A percentile compares a stretch with the other conserved stretches of the same genome.
These are phyloP conservation scores for Camponotus vicinus DNA, from an alignment of 1,140 invertebrate genomes.

Conservation along the genomic window DNA sequence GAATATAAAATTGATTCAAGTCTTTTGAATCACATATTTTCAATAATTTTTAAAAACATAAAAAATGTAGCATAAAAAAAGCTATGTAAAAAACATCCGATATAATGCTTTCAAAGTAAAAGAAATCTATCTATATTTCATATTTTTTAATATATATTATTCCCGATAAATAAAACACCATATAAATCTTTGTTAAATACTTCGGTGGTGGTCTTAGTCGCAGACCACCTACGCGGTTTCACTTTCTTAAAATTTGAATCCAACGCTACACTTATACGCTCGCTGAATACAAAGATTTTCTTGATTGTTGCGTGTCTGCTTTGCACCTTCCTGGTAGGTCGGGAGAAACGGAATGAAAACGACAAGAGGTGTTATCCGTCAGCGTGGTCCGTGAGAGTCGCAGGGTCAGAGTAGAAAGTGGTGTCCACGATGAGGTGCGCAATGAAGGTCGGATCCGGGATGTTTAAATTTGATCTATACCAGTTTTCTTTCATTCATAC, in stretches of 20 bases:
- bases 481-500: conserved; percentile 81
- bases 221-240: not conserved
- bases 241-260: conserved; percentile 44
- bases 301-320: conserved; percentile 33
- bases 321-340: conserved; percentile 13
- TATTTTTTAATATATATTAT: not conserved
- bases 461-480: conserved; percentile 78
- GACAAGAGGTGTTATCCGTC: conserved; percentile 72
- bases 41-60: not conserved
- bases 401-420: conserved; percentile 84
- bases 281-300: conserved; percentile 1
- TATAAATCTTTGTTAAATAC: not conserved
- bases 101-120: conserved; percentile 27
- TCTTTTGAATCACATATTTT: conserved; percentile 8
- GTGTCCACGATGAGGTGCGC: conserved; percentile 67
- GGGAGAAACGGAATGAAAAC: conserved; percentile 78
- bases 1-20: not conserved
- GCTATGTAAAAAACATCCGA: not conserved
- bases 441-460: conserved; percentile 84
- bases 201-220: not conserved
- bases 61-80: not conserved
- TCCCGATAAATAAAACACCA: not conserved
- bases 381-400: conserved; percentile 63
- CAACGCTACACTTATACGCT: not conserved
- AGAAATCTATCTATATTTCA: not conserved